Conservation (phyloP, 1,140 invertebrate species). For the Bombus vancouverensis region DNA sequence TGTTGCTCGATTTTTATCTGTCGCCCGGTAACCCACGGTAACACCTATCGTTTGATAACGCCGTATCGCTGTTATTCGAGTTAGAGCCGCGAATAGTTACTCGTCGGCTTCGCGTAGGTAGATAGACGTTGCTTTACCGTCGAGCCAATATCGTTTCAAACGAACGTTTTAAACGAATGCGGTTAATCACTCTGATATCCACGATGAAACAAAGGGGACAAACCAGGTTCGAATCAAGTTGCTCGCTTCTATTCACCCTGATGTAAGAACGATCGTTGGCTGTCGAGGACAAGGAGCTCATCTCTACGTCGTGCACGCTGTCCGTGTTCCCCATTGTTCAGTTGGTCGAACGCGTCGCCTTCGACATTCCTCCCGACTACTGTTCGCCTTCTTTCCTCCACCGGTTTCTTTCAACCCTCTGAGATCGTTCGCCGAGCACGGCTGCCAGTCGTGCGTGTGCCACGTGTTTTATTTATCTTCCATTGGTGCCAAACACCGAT, state of each 20-base stretch:
- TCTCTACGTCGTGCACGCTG: constrained; percentile 74
- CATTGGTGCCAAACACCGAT: constrained; percentile 18
- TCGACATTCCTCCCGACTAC: background rate
- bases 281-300: constrained; percentile 73
- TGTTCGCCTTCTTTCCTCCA: no score
- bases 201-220: background rate
- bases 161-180: no score
- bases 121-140: no score
- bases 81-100: background rate
- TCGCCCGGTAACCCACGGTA: fast-evolving
- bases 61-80: background rate
- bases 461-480: constrained; percentile 49
- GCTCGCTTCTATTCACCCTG: constrained; percentile 69
- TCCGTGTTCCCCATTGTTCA: constrained; percentile 63
- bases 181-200: background rate
- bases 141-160: no score
- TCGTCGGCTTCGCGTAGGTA: no score
- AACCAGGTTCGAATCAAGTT: background rate
- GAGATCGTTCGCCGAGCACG: background rate
- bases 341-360: background rate
- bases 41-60: background rate
- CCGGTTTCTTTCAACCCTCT: no score
- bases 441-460: background rate
- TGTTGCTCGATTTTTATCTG: background rate
- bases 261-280: constrained; percentile 59